Conservation (phyloP, 2,888 invertebrate species). For the Acanthococcus lagerstroemiae region DNA sequence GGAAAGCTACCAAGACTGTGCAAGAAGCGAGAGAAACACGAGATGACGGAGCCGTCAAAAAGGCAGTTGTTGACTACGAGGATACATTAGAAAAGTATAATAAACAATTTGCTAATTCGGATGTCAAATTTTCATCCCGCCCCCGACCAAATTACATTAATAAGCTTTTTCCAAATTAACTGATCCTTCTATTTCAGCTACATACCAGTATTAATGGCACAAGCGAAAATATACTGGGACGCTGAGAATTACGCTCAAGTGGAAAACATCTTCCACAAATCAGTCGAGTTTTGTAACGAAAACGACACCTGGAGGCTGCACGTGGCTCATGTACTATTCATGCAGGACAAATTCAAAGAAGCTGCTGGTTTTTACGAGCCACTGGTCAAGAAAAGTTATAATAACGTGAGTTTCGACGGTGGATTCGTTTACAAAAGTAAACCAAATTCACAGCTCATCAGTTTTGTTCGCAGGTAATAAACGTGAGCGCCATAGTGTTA, state of each 20-base stretch:
- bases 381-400: conserved; percentile 87
- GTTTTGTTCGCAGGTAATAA: conserved; percentile 56
- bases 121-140: conserved; percentile 18
- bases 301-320: conserved; percentile 95
- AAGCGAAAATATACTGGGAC: conserved; percentile 98
- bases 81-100: conserved; percentile 70
- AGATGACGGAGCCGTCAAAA: conserved; percentile 74
- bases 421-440: neutral
- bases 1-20: conserved; percentile 87
- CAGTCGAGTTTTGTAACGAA: conserved; percentile 95
- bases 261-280: conserved; percentile 91
- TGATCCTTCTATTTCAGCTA: too few species aligned
- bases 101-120: neutral
- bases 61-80: conserved; percentile 84
- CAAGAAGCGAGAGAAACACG: conserved; percentile 82
- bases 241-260: conserved; percentile 90
- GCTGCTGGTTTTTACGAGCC: conserved; percentile 97
- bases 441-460: neutral
- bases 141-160: conserved; percentile 29
- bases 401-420: conserved; percentile 50
- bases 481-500: conserved; percentile 92
- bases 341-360: conserved; percentile 99
- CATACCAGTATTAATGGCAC: conserved; percentile 97
- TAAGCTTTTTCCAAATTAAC: neutral
- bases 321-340: conserved; percentile 96